phyloP scores from a whole-genome alignment of 2,888 invertebrate species.

The Cheilosia soror region DNA sequence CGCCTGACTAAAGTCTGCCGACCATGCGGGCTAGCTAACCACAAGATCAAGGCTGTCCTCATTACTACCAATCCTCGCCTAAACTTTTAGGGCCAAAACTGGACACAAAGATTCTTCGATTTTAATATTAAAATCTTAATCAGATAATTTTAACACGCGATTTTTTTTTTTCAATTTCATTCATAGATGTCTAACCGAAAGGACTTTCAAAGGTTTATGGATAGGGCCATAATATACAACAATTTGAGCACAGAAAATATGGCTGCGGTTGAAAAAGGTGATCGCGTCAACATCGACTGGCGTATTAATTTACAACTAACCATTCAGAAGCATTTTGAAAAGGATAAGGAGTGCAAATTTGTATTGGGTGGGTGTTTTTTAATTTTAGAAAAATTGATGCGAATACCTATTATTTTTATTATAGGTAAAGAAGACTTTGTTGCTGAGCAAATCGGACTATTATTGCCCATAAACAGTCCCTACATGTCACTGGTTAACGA shows the following conservation, averaged over 20 bases:
- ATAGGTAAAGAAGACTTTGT: conserved; percentile 90
- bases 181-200: conserved; percentile 78
- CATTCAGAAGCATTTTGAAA: conserved; percentile 88
- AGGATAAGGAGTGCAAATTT: conserved; percentile 90
- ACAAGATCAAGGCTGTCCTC: too few relatives aligned
- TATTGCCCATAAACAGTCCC: conserved; percentile 90
- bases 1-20: too few relatives aligned
- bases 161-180: neutral
- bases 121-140: too few relatives aligned
- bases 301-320: conserved; percentile 89
- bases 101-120: too few relatives aligned
- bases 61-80: too few relatives aligned
- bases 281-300: conserved; percentile 93
- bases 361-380: conserved; percentile 86
- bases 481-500: conserved; percentile 90
- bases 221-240: conserved; percentile 85
- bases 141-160: too few relatives aligned
- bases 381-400: neutral
- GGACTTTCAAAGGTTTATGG: conserved; percentile 84
- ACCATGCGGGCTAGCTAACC: too few relatives aligned
- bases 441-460: conserved; percentile 91
- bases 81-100: too few relatives aligned
- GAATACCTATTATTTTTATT: neutral
- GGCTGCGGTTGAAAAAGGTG: conserved; percentile 86
- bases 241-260: conserved; percentile 84